phyloP scores from a whole-genome alignment of 2,113 vertebrate genomes.

The Camarhynchus parvulus region DNA sequence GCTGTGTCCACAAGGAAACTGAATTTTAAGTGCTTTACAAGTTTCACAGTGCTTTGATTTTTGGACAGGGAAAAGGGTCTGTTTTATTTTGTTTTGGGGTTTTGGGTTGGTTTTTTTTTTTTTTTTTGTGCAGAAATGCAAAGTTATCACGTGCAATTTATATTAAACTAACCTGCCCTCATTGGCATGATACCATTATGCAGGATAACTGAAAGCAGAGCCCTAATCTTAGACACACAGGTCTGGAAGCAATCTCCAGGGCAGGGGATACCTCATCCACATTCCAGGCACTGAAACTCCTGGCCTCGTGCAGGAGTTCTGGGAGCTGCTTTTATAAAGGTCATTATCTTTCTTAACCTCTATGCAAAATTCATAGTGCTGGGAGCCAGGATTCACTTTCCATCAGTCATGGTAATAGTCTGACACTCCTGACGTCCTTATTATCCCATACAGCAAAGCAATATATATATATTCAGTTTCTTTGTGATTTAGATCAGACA shows the following conservation, averaged over 20 bases:
- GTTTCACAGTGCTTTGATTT: neutral
- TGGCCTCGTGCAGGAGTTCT: neutral
- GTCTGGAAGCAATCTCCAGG: constrained; percentile 27
- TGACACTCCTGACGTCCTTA: neutral
- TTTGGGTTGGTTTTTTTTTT: neutral
- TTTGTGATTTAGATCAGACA: neutral
- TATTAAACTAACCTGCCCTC: neutral
- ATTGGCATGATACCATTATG: neutral
- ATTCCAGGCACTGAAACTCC: constrained; percentile 17
- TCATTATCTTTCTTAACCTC: constrained; percentile 20
- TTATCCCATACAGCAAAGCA: neutral
- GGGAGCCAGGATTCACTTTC: constrained; percentile 6
- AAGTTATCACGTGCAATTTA: neutral
- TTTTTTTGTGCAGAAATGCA: neutral
- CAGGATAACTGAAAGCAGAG: constrained; percentile 13
- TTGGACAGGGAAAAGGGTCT: neutral
- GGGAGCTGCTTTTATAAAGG: constrained; percentile 4
- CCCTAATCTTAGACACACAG: neutral
- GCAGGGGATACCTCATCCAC: constrained; percentile 32
- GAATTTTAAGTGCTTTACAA: neutral
- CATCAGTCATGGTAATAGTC: neutral
- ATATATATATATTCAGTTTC: neutral
- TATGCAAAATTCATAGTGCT: constrained; percentile 6
- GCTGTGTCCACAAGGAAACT: neutral
- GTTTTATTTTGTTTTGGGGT: neutral